Base-by-base conservation (phyloP, 2,888 invertebrate species). In the Drosophila ezoana region DNA sequence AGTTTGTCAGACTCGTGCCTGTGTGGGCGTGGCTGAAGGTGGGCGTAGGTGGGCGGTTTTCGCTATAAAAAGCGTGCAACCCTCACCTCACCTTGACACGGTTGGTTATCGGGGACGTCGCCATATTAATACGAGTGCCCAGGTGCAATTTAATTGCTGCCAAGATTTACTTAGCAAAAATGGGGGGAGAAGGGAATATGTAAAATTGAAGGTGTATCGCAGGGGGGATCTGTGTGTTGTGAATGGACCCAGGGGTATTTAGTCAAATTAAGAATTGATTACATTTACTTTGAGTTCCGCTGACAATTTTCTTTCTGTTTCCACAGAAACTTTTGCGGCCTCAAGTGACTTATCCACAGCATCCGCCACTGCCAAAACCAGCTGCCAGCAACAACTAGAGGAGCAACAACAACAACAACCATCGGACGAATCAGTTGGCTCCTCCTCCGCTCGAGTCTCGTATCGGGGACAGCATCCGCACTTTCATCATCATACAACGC, bases 281-380 rank as follows among this genome's bases (percentile, higher is more conserved):
- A 48, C 40, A 44, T 63, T 59, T 59, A 43, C 62, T 65, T 53
- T 63, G n/a, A 54, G 47, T 63, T 47, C 3, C 32, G 18, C 33
- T 37, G 1, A 45, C 16, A 16, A 45, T 41, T 38, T 23, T 43
- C n/a, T 16, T 43, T 20, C 38, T 16, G 43, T n/a, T 10, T 14
- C 18, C 47, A 40, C 74, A 92, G 91, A 92, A 90, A 89, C 90
- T 82, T 81, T 88, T 83, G 65, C 85, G 81, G 78, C 89, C 74
- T 87, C 89, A 65, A 90, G 89, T 83, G 90, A 91, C 88, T 87
- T 91, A 88, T 90, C 88, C 79, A 87, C 92, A 93, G 87, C 93
- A 93, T 84, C 93, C 92, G 90, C 93, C 93, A 89, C 93, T 94
- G 88, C 93, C 93, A 88, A 93, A 92, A 85, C 92, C 91, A 91